phyloP scores from a whole-genome alignment of 92 coral and sea anemone genomes.

The Montipora capitata region DNA sequence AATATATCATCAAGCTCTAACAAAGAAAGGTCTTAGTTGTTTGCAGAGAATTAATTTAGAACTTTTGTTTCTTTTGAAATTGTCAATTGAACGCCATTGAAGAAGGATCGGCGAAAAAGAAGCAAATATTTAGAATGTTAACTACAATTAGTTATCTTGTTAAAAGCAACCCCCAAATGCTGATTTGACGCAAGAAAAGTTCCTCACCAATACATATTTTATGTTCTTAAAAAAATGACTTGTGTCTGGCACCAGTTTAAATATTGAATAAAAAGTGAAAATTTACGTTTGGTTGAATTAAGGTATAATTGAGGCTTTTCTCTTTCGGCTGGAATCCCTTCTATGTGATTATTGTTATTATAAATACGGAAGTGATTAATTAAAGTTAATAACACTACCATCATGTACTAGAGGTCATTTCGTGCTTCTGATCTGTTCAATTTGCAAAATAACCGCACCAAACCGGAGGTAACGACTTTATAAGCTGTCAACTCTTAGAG shows the following conservation, averaged over 20 bases:
- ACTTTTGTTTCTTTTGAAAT: constrained; percentile 37
- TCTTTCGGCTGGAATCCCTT: constrained; percentile 8
- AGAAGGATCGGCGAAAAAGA: background rate
- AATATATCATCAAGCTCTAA: background rate
- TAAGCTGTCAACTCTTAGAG: background rate
- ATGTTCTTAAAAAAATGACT: background rate
- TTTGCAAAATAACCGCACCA: constrained; percentile 12
- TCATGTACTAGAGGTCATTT: constrained; percentile 1
- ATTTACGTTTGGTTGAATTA: background rate
- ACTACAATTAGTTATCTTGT: background rate
- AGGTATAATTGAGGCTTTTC: no score
- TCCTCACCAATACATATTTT: no score
- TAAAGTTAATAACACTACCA: constrained; percentile 5
- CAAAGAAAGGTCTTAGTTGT: constrained; percentile 14
- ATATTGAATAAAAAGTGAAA: background rate
- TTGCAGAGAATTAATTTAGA: constrained; percentile 52
- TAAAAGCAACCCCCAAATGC: background rate
- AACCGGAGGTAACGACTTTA: constrained; percentile 5
- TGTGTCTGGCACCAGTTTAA: background rate
- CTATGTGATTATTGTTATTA: background rate
- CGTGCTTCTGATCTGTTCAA: constrained; percentile 23
- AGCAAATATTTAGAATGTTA: constrained; percentile 5
- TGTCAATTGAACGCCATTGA: constrained; percentile 23
- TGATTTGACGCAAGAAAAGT: no score
- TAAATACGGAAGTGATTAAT: constrained; percentile 40